Conservation (phyloP, 2,797 vertebrate genomes). For the Dendrocincla tyrannina region DNA sequence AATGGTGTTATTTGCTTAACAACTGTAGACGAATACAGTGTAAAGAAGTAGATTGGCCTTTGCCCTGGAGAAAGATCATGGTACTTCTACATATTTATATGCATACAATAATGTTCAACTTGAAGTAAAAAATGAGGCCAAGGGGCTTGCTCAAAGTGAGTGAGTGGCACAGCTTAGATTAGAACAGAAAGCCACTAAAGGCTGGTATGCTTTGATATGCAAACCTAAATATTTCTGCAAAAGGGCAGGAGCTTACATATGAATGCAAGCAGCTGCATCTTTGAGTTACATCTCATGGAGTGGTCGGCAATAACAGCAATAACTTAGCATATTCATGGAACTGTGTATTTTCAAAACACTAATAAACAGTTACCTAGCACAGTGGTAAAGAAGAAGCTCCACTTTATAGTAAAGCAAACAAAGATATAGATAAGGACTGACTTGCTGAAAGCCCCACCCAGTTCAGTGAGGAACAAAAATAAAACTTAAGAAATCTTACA, state of each 20-base stretch:
- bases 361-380: not conserved
- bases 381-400: not conserved
- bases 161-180: slow-evolving; percentile 49
- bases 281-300: not conserved
- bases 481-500: not conserved
- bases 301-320: not conserved
- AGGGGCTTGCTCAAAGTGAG: not conserved
- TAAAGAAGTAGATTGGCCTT: not conserved
- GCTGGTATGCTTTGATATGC: slow-evolving; percentile 69
- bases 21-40: not conserved
- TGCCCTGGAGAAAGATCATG: not conserved
- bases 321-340: not conserved
- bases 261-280: slow-evolving; percentile 63
- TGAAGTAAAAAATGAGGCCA: not conserved
- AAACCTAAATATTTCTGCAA: slow-evolving; percentile 64
- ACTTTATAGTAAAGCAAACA: not conserved
- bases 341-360: not conserved
- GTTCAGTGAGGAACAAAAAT: not conserved
- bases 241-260: slow-evolving; percentile 49
- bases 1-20: not conserved
- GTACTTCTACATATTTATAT: not conserved
- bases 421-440: not conserved
- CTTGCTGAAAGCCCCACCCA: not conserved
- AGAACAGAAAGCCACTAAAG: slow-evolving; percentile 55
- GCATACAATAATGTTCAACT: not conserved